These are phyloP conservation scores for Toxotes lorentzi DNA, from an alignment of 2,797 vertebrate species.

Conservation along the genomic window DNA sequence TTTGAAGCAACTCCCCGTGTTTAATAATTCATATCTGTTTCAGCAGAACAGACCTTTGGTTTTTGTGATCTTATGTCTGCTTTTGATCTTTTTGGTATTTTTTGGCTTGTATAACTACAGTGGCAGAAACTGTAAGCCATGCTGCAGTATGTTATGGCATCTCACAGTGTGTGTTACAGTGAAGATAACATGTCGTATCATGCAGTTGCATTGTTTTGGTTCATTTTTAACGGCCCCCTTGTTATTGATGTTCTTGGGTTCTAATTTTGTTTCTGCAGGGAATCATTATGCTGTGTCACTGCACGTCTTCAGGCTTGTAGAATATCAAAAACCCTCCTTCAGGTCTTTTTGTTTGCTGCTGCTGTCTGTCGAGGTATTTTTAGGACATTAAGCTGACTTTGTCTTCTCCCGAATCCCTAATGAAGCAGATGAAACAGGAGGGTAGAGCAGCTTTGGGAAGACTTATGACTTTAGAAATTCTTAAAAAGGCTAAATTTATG, in stretches of 20 bases:
- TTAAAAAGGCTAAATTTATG: conserved; percentile 34
- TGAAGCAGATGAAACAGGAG: conserved; percentile 43
- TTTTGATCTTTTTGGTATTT: background rate
- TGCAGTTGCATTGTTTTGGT: background rate
- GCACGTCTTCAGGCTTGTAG: background rate
- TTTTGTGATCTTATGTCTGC: background rate
- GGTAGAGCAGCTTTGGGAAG: conserved; percentile 15
- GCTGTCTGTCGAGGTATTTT: conserved; percentile 46
- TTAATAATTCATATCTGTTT: conserved; percentile 73
- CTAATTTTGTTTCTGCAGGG: background rate
- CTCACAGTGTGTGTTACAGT: background rate
- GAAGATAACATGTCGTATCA: background rate
- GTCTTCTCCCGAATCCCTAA: conserved; percentile 46
- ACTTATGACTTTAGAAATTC: conserved; percentile 22
- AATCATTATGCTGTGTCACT: conserved; percentile 43
- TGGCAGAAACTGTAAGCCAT: background rate
- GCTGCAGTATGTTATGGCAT: background rate
- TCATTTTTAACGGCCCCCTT: background rate
- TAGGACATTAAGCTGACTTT: conserved; percentile 31
- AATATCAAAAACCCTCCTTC: conserved; percentile 8
- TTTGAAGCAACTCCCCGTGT: conserved; percentile 51
- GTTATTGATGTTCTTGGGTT: background rate
- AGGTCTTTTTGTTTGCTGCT: background rate
- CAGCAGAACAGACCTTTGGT: background rate
- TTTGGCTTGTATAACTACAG: background rate